phyloP scores from a whole-genome alignment of 2,797 vertebrate genomes.

The Notolabrus celidotus region DNA sequence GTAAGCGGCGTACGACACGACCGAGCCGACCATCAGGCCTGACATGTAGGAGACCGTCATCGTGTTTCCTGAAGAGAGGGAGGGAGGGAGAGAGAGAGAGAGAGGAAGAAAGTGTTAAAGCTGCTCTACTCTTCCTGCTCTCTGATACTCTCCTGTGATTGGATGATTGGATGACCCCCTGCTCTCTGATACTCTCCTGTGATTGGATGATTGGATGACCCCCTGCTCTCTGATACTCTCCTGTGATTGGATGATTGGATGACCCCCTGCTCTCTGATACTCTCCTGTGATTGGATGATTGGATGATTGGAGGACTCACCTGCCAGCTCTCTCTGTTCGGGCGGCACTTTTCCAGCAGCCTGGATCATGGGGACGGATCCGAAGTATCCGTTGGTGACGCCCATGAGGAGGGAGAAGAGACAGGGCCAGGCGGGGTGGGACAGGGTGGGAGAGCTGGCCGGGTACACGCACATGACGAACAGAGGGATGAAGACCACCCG shows the following conservation, averaged over 20 bases:
- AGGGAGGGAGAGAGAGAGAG: slow-evolving; percentile 13
- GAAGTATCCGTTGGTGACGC: slow-evolving; percentile 96
- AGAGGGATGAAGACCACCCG: slow-evolving; percentile 96
- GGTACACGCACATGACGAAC: slow-evolving; percentile 97
- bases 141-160: too few species aligned
- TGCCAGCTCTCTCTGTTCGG: slow-evolving; percentile 94
- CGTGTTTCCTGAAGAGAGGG: slow-evolving; percentile 91
- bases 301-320: too few species aligned
- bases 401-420: slow-evolving; percentile 97
- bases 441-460: slow-evolving; percentile 87
- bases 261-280: too few species aligned
- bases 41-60: slow-evolving; percentile 99
- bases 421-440: slow-evolving; percentile 97
- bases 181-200: too few species aligned
- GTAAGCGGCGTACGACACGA: slow-evolving; percentile 94
- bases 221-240: too few species aligned
- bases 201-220: too few species aligned
- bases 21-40: slow-evolving; percentile 93
- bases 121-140: too few species aligned
- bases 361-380: slow-evolving; percentile 99
- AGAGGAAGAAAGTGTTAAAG: not conserved
- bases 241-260: too few species aligned
- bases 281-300: too few species aligned
- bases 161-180: too few species aligned
- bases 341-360: slow-evolving; percentile 93